Percentiles rank a stretch among this genome's conserved stretches.
These are phyloP conservation scores for Drosophila aff. DNA, from an alignment of 1,140 invertebrate genomes.

Conservation along the genomic window DNA sequence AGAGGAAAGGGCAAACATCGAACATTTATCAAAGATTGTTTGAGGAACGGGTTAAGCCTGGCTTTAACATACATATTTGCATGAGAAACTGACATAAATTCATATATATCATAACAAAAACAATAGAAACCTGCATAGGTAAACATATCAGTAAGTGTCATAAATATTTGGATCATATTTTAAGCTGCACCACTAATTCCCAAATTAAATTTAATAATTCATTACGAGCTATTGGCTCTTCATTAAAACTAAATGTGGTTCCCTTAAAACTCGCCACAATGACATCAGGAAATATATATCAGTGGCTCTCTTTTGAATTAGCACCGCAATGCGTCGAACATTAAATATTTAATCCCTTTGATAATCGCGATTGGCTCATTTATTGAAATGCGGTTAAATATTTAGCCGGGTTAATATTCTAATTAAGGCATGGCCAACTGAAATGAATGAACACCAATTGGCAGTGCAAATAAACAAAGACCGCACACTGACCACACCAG, in stretches of 20 bases:
- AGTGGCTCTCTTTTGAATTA: neutral
- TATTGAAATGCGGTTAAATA: constrained; percentile 43
- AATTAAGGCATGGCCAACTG: constrained; percentile 35
- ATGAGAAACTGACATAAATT: neutral
- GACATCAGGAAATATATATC: neutral
- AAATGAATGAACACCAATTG: constrained; percentile 35
- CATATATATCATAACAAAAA: neutral
- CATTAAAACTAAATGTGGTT: neutral
- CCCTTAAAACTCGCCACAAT: neutral
- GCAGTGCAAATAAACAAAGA: constrained; percentile 16
- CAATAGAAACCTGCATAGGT: neutral
- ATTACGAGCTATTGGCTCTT: neutral
- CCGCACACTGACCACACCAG: constrained; percentile 23
- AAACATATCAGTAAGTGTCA: neutral
- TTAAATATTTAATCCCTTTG: constrained; percentile 33
- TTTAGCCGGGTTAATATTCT: constrained; percentile 35
- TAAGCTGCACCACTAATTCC: neutral
- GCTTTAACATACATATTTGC: neutral
- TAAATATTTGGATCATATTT: neutral
- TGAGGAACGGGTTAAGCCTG: neutral
- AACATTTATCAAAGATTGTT: constrained; percentile 22
- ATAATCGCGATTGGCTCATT: constrained; percentile 31
- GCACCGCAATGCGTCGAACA: constrained; percentile 16
- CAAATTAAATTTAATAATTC: neutral
- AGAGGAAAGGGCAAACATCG: constrained; percentile 8